Evolutionary conservation across 2,797 vertebrate genomes (phyloP).

Genomic region (Alcedo quadribrachys): DNA sequence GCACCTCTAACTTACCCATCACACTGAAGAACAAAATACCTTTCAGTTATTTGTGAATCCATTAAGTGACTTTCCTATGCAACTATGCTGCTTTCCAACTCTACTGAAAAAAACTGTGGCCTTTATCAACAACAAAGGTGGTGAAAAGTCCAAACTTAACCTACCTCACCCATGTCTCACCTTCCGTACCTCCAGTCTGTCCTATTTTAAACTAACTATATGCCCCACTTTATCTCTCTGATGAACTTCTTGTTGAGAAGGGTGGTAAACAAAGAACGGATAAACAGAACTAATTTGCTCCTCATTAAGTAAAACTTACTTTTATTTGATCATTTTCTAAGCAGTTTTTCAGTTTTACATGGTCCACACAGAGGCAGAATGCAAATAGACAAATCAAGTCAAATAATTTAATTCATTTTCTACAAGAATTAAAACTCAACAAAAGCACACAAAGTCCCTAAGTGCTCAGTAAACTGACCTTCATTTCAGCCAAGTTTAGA

Average conservation of each 20-base stretch:
- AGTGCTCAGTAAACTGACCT: background rate
- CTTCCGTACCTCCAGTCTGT: background rate
- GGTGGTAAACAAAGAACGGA: background rate
- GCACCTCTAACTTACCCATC: background rate
- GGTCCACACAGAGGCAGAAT: background rate
- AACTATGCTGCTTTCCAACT: background rate
- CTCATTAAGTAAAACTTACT: background rate
- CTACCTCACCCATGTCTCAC: background rate
- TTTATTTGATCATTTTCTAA: background rate
- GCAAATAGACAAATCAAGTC: background rate
- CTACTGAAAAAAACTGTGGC: background rate
- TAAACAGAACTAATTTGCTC: background rate
- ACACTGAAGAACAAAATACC: background rate
- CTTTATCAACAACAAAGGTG: background rate
- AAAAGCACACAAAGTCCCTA: background rate
- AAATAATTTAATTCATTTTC: background rate
- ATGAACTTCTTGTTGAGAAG: background rate
- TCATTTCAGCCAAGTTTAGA: background rate
- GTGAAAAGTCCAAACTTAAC: background rate
- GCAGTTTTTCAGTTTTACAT: background rate
- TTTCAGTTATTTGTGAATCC: background rate
- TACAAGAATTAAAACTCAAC: background rate
- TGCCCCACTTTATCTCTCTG: background rate
- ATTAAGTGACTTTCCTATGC: background rate
- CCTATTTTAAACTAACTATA: background rate